Evolutionary conservation across 2,113 vertebrate species (phyloP).

Genomic region (Phaethornis superciliosus): DNA sequence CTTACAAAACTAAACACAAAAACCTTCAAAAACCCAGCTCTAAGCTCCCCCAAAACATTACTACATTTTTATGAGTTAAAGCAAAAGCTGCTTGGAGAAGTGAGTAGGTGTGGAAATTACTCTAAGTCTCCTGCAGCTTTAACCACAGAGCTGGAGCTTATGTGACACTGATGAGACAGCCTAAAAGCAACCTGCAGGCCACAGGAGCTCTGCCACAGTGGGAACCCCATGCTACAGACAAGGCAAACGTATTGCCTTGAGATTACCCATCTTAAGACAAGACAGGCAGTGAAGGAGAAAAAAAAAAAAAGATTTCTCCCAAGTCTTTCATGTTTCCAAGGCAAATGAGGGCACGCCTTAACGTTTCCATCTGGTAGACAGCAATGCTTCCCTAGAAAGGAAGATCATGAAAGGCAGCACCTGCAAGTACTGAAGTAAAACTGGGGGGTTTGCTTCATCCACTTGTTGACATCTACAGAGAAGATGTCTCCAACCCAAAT

Average conservation of each 20-base stretch:
- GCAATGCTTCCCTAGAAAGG: background rate
- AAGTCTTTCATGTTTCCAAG: background rate
- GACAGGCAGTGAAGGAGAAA: background rate
- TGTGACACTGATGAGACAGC: background rate
- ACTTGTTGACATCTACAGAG: background rate
- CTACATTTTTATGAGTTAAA: constrained; percentile 15
- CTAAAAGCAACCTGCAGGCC: background rate
- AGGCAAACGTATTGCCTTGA: background rate
- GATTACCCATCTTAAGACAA: background rate
- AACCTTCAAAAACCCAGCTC: background rate
- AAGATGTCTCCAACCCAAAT: background rate
- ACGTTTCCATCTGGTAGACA: background rate
- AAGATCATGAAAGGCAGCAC: background rate
- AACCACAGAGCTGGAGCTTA: background rate
- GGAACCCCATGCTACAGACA: background rate
- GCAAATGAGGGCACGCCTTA: background rate
- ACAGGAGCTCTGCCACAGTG: background rate
- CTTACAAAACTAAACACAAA: background rate
- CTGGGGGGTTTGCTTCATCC: background rate
- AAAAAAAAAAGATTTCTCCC: background rate
- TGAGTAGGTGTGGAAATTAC: background rate
- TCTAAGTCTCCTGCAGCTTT: background rate
- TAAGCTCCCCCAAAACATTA: background rate
- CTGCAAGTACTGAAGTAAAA: background rate
- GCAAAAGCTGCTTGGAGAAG: background rate